phyloP scores from a whole-genome alignment of 2,797 vertebrate genomes.

The Helarctos malayanus region DNA sequence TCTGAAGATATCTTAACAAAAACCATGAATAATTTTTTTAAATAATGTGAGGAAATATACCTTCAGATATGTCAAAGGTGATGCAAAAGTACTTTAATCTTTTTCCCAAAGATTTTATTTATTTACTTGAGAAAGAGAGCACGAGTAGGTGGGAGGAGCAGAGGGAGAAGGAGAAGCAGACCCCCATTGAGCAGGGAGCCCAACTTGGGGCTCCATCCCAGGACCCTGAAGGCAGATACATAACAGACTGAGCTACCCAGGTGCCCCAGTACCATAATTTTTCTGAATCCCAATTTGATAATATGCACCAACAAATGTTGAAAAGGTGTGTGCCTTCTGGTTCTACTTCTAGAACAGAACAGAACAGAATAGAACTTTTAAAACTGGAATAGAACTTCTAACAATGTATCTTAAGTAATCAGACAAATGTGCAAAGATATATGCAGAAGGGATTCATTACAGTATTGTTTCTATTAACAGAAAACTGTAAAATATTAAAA shows the following conservation, averaged over 20 bases:
- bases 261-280: not conserved
- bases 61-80: not conserved
- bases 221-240: not conserved
- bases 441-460: not conserved
- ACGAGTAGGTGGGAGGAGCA: not conserved
- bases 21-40: not conserved
- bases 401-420: not conserved
- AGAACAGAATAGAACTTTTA: not conserved
- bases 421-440: not conserved
- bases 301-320: not conserved
- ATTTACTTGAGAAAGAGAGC: not conserved
- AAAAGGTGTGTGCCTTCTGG: not conserved
- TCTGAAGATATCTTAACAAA: not conserved
- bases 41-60: not conserved
- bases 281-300: not conserved
- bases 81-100: not conserved
- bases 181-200: not conserved
- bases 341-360: not conserved
- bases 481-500: conserved; percentile 9
- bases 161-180: not conserved
- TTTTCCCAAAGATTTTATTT: not conserved
- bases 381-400: not conserved
- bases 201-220: not conserved
- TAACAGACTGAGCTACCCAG: not conserved
- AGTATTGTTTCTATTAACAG: not conserved